Conservation (phyloP, 1,140 invertebrate genomes). For the Metopolophium dirhodum region DNA sequence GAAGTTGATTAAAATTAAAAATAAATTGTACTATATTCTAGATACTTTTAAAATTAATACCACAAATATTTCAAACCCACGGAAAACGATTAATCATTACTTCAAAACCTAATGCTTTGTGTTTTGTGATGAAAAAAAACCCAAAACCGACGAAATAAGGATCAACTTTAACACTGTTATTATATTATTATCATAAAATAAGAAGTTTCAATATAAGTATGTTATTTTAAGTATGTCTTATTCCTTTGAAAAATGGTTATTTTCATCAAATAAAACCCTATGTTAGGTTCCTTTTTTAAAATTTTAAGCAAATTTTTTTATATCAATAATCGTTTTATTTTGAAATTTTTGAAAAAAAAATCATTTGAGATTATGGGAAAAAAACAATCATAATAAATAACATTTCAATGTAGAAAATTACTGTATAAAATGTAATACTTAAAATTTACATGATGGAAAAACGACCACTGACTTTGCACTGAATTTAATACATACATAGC, state of each 20-base stretch:
- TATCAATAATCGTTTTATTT: neutral
- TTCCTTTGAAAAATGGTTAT: neutral
- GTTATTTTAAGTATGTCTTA: neutral
- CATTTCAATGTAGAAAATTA: neutral
- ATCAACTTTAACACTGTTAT: neutral
- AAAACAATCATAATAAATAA: neutral
- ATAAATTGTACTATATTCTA: neutral
- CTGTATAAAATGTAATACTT: neutral
- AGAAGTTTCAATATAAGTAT: neutral
- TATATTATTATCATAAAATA: neutral
- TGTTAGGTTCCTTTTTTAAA: neutral
- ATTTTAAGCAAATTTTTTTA: neutral
- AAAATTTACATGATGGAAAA: neutral
- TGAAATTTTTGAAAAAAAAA: neutral
- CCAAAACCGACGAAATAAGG: neutral
- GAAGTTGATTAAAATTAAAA: neutral
- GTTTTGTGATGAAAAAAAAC: neutral
- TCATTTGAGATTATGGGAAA: neutral
- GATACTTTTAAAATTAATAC: conserved; percentile 17
- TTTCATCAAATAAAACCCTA: neutral
- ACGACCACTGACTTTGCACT: neutral
- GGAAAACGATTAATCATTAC: neutral
- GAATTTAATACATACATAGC: neutral
- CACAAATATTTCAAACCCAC: neutral
- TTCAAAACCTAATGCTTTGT: neutral